These are phyloP conservation scores for Chrysolina oricalcia DNA, from an alignment of 2,888 invertebrate genomes.

Conservation along the genomic window DNA sequence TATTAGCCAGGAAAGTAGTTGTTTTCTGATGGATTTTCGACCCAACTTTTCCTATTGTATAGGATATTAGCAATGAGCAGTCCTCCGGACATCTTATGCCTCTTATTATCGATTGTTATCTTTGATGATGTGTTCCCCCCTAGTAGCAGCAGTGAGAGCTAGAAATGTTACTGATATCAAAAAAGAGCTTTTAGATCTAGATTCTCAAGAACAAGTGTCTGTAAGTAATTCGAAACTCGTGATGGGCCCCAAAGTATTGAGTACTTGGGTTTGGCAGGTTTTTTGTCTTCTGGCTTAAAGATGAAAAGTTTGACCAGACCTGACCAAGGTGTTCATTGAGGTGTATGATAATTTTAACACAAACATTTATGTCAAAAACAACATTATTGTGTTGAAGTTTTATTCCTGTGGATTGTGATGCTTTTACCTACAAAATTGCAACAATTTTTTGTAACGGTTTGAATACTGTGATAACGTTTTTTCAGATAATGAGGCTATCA, in stretches of 20 bases:
- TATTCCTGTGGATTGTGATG: neutral
- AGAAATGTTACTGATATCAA: neutral
- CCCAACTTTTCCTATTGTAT: no score
- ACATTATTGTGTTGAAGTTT: neutral
- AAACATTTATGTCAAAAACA: neutral
- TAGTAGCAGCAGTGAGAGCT: slow-evolving; percentile 3
- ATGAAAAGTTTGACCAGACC: neutral
- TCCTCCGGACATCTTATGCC: no score
- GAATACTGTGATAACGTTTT: slow-evolving; percentile 18
- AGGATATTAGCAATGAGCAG: no score
- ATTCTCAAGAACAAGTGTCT: neutral
- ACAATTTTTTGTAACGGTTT: slow-evolving; percentile 28
- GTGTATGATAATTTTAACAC: neutral
- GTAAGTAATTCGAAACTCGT: neutral
- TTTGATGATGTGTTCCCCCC: slow-evolving; percentile 17
- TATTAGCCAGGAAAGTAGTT: no score
- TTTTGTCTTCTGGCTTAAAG: neutral
- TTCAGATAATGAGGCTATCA: slow-evolving; percentile 15
- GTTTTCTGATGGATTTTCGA: no score
- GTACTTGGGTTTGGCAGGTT: slow-evolving; percentile 25
- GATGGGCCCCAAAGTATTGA: slow-evolving; percentile 21
- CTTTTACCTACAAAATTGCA: slow-evolving; percentile 6
- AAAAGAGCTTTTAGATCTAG: neutral
- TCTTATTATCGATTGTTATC: neutral
- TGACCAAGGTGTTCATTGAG: neutral